Conservation (phyloP, 2,113 vertebrate species). For the Acrocephalus kingi region DNA sequence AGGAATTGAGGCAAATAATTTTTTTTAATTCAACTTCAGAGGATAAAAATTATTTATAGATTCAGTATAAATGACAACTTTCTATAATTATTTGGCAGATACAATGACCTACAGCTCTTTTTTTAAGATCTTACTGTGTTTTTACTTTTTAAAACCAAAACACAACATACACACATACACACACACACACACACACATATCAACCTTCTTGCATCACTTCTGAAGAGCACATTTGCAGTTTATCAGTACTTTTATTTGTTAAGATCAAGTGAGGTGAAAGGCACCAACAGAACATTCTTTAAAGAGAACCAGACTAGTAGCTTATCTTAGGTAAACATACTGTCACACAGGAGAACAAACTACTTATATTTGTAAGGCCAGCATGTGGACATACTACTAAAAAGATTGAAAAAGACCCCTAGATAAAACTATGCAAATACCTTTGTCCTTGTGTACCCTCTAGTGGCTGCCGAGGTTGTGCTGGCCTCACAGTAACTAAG, state of each 20-base stretch:
- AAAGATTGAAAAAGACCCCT: neutral
- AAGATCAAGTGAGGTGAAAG: conserved; percentile 40
- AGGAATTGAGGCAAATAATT: accelerated
- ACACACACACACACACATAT: too few species aligned
- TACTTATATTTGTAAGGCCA: neutral
- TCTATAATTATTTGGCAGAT: neutral
- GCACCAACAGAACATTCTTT: neutral
- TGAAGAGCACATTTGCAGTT: neutral
- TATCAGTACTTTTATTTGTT: neutral
- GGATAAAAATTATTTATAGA: neutral
- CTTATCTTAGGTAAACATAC: conserved; percentile 52
- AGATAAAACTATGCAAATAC: neutral
- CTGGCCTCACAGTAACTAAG: neutral
- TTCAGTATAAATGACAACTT: neutral
- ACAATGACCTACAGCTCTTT: neutral
- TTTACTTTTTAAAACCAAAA: neutral
- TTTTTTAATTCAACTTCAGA: neutral
- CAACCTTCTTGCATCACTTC: neutral
- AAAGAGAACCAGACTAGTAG: neutral
- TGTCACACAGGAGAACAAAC: neutral
- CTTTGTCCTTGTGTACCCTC: conserved; percentile 34
- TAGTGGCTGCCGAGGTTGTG: neutral
- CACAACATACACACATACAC: neutral
- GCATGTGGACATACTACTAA: neutral
- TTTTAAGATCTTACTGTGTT: neutral